Percentiles rank a stretch among this genome's conserved stretches.
phyloP scores from a whole-genome alignment of 2,888 invertebrate genomes.

The Lithophane leautieri region DNA sequence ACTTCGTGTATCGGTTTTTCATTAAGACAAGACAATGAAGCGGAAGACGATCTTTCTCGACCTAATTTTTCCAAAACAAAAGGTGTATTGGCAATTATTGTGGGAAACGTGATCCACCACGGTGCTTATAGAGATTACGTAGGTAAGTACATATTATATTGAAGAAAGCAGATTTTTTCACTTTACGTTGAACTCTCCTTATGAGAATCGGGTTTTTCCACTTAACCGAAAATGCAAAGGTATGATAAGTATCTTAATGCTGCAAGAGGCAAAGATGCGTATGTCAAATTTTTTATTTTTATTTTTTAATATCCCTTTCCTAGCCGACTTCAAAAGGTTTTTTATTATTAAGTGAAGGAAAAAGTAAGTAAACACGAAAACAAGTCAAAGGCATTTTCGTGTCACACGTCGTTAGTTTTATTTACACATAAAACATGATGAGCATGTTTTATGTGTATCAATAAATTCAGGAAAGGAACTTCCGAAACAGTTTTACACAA shows the following conservation, averaged over 20 bases:
- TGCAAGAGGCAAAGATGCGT: neutral
- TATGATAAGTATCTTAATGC: constrained; percentile 10
- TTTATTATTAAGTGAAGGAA: neutral
- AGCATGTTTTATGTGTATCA: no score
- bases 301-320: neutral
- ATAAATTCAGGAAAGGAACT: no score
- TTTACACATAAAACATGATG: neutral
- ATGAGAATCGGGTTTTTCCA: constrained; percentile 38
- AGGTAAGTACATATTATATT: constrained; percentile 16
- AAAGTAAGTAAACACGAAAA: neutral
- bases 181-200: constrained; percentile 23
- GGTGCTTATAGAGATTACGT: constrained; percentile 31
- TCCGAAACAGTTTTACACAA: neutral
- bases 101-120: constrained; percentile 35
- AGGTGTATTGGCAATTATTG: constrained; percentile 24
- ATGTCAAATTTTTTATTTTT: neutral
- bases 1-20: constrained; percentile 21
- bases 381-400: no score
- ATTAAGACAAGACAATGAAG: constrained; percentile 54
- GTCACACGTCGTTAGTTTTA: neutral
- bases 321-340: neutral
- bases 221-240: constrained; percentile 15
- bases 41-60: constrained; percentile 59
- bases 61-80: constrained; percentile 60
- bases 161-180: constrained; percentile 52